Evolutionary conservation across 2,113 vertebrate genomes (phyloP), one percentile per base, ranked within the genome.

Genomic region (Lepisosteus osseus): DNA sequence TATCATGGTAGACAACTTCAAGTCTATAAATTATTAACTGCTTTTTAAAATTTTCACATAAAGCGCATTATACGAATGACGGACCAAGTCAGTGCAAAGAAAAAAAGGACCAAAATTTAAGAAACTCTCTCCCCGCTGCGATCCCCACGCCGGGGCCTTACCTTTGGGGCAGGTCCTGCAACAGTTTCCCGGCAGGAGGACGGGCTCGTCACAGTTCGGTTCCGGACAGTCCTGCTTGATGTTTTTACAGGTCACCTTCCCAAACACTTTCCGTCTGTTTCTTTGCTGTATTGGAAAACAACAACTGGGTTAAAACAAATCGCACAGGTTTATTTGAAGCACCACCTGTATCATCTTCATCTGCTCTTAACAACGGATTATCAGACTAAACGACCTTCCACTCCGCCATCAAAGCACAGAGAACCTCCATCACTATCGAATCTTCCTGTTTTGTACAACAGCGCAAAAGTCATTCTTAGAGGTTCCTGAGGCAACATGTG

Each of bases 141-240:
- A 51, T 51, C 8, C 8, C 47, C 47, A 4, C 4, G 47, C 47
- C 47, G 13, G 54, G 70, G 45, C 2, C 72, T 88, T 88, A 98
- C 97, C 94, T 92, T 90, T 93, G 0, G 93, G 94, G 64, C 97
- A 99, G 72, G 90, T 93, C 77, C 92, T 95, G 72, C 97, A 99
- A 85, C 97, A 99, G 73, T 95, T 94, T n/a, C 97, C 97, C 0
- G 95, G 95, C 67, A 95, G 88, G 73, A 96, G 88, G 0, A 90
- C 69, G 0, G 97, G 90, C 0, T 93, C 86, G 0, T 88, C 86
- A 3, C 97, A 99, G 74, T 87, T 40, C 0, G 87, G 91, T 42
- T 88, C 56, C 0, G 95, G 96, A 75, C 97, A 98, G 79, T 97
- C 93, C 70, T 95, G 94, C 67, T 97, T 98, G 77, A 98, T 93